phyloP scores from a whole-genome alignment of 2,797 vertebrate genomes.

The Diplodus sargus region DNA sequence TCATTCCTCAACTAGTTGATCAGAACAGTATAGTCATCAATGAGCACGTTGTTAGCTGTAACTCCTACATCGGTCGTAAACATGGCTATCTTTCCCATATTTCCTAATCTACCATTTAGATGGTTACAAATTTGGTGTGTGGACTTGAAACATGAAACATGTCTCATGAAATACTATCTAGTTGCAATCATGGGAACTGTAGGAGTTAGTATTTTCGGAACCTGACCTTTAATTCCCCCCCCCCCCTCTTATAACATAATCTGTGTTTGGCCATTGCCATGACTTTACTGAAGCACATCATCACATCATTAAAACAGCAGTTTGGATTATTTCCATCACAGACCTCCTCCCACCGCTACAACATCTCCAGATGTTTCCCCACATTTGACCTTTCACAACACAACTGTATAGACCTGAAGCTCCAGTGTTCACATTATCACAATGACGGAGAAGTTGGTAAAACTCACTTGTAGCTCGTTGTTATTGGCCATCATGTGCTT shows the following conservation, averaged over 20 bases:
- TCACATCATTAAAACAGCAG: no score
- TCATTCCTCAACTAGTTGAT: not conserved
- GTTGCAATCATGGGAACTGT: constrained; percentile 14
- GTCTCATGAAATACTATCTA: not conserved
- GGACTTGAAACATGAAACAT: not conserved
- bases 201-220: not conserved
- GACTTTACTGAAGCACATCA: not conserved
- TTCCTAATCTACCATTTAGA: not conserved
- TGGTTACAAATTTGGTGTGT: not conserved
- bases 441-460: constrained; percentile 32
- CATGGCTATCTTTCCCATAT: not conserved
- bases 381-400: not conserved
- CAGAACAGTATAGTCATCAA: not conserved
- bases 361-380: not conserved
- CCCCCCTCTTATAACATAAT: not conserved
- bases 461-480: constrained; percentile 80
- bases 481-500: constrained; percentile 76
- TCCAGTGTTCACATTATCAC: not conserved
- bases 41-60: not conserved
- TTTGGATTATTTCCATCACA: not conserved
- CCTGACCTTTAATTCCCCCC: not conserved
- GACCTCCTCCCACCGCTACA: not conserved
- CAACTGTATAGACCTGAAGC: no score
- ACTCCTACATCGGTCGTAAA: not conserved
- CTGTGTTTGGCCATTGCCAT: not conserved